Evolutionary conservation across 1,140 invertebrate species (phyloP).

Genomic region (Kradibia gibbosae): DNA sequence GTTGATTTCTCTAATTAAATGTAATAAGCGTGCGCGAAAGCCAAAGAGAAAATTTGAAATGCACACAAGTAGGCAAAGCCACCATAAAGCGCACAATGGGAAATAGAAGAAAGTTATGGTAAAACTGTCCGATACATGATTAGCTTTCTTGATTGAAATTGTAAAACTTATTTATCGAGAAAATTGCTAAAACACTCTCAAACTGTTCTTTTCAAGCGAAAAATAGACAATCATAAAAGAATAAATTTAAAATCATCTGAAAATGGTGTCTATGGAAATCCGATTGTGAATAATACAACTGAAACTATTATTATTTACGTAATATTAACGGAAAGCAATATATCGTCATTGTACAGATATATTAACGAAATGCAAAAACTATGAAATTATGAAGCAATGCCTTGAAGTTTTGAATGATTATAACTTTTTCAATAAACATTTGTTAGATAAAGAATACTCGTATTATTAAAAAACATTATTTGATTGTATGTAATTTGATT

Average conservation of each 20-base stretch:
- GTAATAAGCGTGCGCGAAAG: background rate
- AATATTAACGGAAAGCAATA: background rate
- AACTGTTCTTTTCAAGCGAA: background rate
- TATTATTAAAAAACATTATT: background rate
- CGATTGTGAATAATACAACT: background rate
- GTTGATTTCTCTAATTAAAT: constrained; percentile 38
- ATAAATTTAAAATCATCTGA: background rate
- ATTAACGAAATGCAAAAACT: background rate
- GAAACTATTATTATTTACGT: background rate
- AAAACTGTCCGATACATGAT: background rate
- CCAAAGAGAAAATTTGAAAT: background rate
- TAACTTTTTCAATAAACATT: background rate
- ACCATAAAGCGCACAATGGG: background rate
- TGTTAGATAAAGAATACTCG: background rate
- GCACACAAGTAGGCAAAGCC: background rate
- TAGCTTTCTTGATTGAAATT: background rate
- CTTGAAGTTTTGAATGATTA: background rate
- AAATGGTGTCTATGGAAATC: background rate
- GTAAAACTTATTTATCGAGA: background rate
- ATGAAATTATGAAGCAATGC: background rate
- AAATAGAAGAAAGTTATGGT: background rate
- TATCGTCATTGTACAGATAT: background rate
- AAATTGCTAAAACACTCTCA: background rate
- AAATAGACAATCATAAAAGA: background rate
- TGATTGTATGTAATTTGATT: background rate